These are phyloP conservation scores for Alca torda DNA, from an alignment of 2,797 vertebrate genomes.

Conservation along the genomic window DNA sequence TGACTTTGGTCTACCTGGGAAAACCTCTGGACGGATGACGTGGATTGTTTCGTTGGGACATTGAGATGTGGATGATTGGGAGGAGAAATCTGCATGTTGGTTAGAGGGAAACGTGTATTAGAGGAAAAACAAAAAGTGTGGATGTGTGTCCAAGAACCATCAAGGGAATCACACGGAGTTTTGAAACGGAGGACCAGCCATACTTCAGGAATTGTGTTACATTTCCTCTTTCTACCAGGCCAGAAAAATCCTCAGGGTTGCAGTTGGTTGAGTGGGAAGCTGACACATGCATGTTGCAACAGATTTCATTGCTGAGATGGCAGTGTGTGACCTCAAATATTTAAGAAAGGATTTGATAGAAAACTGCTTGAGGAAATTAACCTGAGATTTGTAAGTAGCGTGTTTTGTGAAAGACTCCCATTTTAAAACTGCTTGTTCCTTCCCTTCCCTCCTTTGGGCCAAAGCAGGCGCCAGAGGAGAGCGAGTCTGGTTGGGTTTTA, in stretches of 20 bases:
- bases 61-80: slow-evolving; percentile 51
- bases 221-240: slow-evolving; percentile 74
- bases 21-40: slow-evolving; percentile 94
- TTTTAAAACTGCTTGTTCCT: slow-evolving; percentile 77
- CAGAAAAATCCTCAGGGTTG: slow-evolving; percentile 80
- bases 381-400: slow-evolving; percentile 63
- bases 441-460: slow-evolving; percentile 60
- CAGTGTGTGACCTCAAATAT: slow-evolving; percentile 65
- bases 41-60: slow-evolving; percentile 20
- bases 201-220: slow-evolving; percentile 61
- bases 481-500: slow-evolving; percentile 69
- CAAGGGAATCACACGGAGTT: slow-evolving; percentile 32
- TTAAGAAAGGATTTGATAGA: slow-evolving; percentile 61
- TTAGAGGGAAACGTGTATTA: slow-evolving; percentile 69
- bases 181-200: slow-evolving; percentile 68
- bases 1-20: slow-evolving; percentile 99
- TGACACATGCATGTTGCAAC: slow-evolving; percentile 73
- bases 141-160: slow-evolving; percentile 68
- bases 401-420: slow-evolving; percentile 73
- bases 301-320: slow-evolving; percentile 66
- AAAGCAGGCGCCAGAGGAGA: slow-evolving; percentile 53
- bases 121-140: slow-evolving; percentile 33
- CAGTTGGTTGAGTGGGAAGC: slow-evolving; percentile 76
- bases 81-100: slow-evolving; percentile 72
- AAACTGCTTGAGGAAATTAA: slow-evolving; percentile 60